phyloP scores from a whole-genome alignment of 1,140 invertebrate genomes.

The Pemphigus obesinymphae region DNA sequence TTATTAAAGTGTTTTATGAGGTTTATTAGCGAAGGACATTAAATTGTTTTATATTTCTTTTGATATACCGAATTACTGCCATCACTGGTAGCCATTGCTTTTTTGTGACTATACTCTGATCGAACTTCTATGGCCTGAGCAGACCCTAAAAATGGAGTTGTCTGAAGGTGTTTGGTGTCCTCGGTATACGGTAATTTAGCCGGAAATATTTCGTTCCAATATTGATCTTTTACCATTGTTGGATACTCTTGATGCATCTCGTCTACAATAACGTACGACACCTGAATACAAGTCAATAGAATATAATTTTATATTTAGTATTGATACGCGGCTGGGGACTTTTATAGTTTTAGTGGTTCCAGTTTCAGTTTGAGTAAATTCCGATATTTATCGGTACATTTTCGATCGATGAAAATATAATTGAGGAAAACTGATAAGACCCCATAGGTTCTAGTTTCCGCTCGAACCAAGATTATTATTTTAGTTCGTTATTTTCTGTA shows the following conservation, averaged over 20 bases:
- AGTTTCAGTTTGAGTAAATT: no score
- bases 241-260: conserved; percentile 43
- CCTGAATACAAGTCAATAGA: conserved; percentile 1
- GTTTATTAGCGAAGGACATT: neutral
- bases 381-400: no score
- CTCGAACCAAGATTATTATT: no score
- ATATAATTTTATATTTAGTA: no score
- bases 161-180: conserved; percentile 36
- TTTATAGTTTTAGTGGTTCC: no score
- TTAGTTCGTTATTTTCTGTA: no score
- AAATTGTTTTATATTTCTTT: neutral
- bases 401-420: no score
- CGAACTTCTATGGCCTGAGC: conserved; percentile 21
- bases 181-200: conserved; percentile 43
- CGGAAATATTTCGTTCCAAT: conserved; percentile 44
- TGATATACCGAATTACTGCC: neutral
- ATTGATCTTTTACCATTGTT: conserved; percentile 39
- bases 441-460: no score
- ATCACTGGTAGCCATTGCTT: neutral
- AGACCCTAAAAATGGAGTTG: conserved; percentile 38
- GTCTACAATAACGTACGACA: conserved; percentile 44
- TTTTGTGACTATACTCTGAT: neutral
- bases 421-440: no score
- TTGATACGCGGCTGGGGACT: no score
- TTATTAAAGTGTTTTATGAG: no score